Evolutionary conservation across 2,888 invertebrate genomes (phyloP).

Genomic region (Strigamia crassipes): DNA sequence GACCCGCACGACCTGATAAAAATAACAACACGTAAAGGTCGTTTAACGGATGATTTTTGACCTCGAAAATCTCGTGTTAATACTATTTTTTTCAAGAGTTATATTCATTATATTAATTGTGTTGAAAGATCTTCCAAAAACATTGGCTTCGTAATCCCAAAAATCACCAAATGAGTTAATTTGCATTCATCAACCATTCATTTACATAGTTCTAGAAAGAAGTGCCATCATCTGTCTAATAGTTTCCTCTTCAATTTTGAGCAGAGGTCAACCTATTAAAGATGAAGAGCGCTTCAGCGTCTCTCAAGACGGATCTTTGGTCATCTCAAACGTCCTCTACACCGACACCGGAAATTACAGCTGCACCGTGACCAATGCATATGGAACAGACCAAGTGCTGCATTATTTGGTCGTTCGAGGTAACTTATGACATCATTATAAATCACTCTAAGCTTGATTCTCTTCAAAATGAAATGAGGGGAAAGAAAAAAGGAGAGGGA

Average conservation of each 20-base stretch:
- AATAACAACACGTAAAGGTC: no score
- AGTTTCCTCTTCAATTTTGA: not conserved
- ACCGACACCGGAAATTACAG: slow-evolving; percentile 49
- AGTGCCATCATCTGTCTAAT: not conserved
- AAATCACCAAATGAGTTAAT: not conserved
- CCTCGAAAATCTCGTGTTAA: no score
- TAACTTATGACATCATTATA: slow-evolving; percentile 35
- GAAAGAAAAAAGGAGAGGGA: not conserved
- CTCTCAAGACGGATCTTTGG: slow-evolving; percentile 48
- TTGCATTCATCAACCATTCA: not conserved
- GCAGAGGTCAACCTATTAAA: slow-evolving; percentile 47
- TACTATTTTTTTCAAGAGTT: no score
- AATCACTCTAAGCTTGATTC: not conserved
- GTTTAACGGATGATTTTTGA: no score
- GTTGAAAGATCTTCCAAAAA: not conserved
- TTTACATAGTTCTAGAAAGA: not conserved
- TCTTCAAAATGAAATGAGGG: not conserved
- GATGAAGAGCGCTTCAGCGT: slow-evolving; percentile 49
- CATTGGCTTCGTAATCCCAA: not conserved
- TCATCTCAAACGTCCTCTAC: slow-evolving; percentile 47
- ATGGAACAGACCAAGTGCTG: slow-evolving; percentile 49
- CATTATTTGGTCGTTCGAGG: slow-evolving; percentile 50
- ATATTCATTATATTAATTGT: no score
- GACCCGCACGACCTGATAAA: no score
- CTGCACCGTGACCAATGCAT: slow-evolving; percentile 48